A percentile compares a stretch with the other conserved stretches of the same genome.
Evolutionary conservation across 2,113 vertebrate genomes (phyloP).

Genomic region (Nipponia nippon): DNA sequence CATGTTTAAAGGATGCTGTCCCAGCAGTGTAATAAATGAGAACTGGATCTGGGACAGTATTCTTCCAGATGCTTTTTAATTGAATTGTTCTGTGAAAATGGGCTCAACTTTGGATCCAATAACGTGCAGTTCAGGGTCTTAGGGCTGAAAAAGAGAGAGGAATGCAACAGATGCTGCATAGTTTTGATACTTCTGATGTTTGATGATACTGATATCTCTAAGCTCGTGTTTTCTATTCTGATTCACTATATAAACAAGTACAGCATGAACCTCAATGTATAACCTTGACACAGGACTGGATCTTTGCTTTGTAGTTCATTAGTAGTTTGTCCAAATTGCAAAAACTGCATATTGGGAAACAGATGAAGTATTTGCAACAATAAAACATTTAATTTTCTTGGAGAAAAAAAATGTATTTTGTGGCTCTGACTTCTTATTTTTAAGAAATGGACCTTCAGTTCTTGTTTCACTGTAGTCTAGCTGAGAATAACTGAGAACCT

Average conservation of each 20-base stretch:
- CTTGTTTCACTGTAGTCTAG: background rate
- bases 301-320: background rate
- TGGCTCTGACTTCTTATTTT: background rate
- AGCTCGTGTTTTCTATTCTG: background rate
- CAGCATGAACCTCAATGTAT: background rate
- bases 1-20: background rate
- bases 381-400: background rate
- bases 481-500: background rate
- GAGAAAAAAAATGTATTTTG: background rate
- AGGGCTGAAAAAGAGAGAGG: background rate
- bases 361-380: background rate
- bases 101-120: background rate
- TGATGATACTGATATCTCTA: background rate
- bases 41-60: constrained; percentile 1
- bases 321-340: background rate
- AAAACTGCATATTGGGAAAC: background rate
- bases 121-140: background rate
- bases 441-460: background rate
- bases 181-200: background rate
- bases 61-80: constrained; percentile 61
- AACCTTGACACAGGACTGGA: background rate
- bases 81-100: constrained; percentile 34
- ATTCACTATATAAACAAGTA: background rate
- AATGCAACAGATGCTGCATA: background rate
- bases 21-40: constrained; percentile 38